A percentile compares a stretch with the other conserved stretches of the same genome.
Evolutionary conservation across 1,140 invertebrate genomes (phyloP).

Genomic region (Drosophila bifasciata): DNA sequence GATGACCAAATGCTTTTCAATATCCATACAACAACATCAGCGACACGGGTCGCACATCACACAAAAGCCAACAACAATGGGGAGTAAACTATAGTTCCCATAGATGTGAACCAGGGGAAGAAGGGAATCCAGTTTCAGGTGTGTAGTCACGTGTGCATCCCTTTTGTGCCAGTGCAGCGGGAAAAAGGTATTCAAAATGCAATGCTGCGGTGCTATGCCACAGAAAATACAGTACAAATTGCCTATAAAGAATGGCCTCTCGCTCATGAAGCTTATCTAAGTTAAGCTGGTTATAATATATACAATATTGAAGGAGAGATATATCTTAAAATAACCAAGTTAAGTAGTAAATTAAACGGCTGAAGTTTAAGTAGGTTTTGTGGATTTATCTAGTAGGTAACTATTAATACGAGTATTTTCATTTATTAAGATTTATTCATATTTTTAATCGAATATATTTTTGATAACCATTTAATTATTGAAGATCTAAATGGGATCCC

Average conservation of each 20-base stretch:
- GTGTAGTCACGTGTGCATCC: constrained; percentile 59
- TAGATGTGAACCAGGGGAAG: constrained; percentile 1
- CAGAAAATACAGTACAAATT: constrained; percentile 38
- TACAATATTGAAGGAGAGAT: no score
- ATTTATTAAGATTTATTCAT: no score
- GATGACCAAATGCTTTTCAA: constrained; percentile 80
- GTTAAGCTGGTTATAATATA: no score
- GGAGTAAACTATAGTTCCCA: constrained; percentile 43
- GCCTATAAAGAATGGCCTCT: not conserved
- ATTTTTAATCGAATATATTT: no score
- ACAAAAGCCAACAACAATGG: constrained; percentile 72
- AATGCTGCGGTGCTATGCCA: constrained; percentile 42
- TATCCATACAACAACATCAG: constrained; percentile 49
- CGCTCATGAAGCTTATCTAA: no score
- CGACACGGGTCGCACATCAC: constrained; percentile 17
- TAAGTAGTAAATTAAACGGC: no score
- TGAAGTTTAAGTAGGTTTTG: no score
- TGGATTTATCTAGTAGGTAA: no score
- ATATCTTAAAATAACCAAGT: no score
- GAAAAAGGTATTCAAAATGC: constrained; percentile 62
- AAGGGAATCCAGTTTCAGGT: constrained; percentile 7
- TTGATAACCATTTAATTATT: no score
- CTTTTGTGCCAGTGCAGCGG: constrained; percentile 44
- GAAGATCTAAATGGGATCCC: no score
- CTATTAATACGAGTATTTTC: no score